Base-by-base conservation (phyloP, 2,888 invertebrate species). In the Clivina fossor region DNA sequence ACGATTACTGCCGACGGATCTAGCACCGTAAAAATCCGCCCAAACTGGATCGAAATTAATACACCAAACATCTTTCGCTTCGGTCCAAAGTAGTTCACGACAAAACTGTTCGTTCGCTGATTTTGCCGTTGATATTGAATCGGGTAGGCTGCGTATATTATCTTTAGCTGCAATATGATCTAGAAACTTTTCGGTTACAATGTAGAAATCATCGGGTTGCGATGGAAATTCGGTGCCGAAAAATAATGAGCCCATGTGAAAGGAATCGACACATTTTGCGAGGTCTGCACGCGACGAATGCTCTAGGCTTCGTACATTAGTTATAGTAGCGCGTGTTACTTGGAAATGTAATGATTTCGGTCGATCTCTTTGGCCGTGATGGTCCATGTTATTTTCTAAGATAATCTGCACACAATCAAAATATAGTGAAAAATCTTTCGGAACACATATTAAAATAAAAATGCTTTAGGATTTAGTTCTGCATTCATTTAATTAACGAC, bases 51-150 rank as follows among this genome's bases (percentile, higher is more conserved):
- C 95, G 33, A 90, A 79, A 64, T 85, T 81, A 9, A 91, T 81
- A 70, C 90, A 92, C 90, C 95, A 96, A 8, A 96, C 84, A 64
- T 90, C 85, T 62, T 90, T 82, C n/a, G 85, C 85, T 71, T 92
- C 92, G 0, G 85, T 84, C 92, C 93, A 93, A 49, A 92, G 61
- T 51, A 74, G 66, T 58, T 74, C 74, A 26, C 69, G 65, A 55
- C 63, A 68, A 19, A 74, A 63, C 54, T 71, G 71, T 40, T 66
- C 63, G 49, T 68, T 63, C 71, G 72, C 40, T 3, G 58, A 43
- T 47, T 35, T 56, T n/a, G n/a, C n/a, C 16, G 41, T 37, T 5
- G 50, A 46, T 24, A 24, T 58, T 11, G 53, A 40, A 4, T 64
- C 62, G 13, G 75, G 73, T 47, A 70, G 56, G 46, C 65, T 62